Evolutionary conservation across 2,888 invertebrate genomes (phyloP).

Genomic region (Eristalis intricaria): DNA sequence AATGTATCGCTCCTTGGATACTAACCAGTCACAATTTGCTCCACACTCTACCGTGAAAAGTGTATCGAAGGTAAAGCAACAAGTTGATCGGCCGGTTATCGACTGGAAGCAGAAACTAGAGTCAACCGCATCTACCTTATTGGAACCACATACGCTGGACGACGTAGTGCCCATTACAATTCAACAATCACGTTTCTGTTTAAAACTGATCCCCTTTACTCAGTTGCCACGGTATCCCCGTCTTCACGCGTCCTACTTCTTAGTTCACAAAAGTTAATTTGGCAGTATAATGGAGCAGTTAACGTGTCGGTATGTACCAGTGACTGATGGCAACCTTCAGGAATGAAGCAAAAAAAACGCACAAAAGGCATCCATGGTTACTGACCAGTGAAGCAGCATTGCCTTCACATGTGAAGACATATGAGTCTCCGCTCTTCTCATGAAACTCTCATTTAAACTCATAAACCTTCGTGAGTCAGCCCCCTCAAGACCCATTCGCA

Average conservation of each 20-base stretch:
- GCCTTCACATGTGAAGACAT: background rate
- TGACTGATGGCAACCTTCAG: background rate
- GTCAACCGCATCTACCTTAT: too few species aligned
- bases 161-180: too few species aligned
- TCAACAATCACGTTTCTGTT: too few species aligned
- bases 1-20: too few species aligned
- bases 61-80: too few species aligned
- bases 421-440: too few species aligned
- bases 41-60: too few species aligned
- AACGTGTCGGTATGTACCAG: background rate
- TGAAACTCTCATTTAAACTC: background rate
- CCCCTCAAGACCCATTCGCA: background rate
- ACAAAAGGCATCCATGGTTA: background rate
- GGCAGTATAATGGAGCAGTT: background rate
- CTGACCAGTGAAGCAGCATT: background rate
- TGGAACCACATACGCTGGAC: too few species aligned
- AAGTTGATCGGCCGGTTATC: too few species aligned
- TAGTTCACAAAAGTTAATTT: background rate
- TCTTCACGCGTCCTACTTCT: background rate
- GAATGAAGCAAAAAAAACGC: background rate
- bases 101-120: too few species aligned
- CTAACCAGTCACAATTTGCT: too few species aligned
- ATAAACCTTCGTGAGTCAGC: background rate
- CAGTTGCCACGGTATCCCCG: background rate
- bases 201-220: background rate